Evolutionary conservation across 2,797 vertebrate species (phyloP), one percentile per base, ranked within the genome.

Genomic region (Lagocephalus sceleratus): DNA sequence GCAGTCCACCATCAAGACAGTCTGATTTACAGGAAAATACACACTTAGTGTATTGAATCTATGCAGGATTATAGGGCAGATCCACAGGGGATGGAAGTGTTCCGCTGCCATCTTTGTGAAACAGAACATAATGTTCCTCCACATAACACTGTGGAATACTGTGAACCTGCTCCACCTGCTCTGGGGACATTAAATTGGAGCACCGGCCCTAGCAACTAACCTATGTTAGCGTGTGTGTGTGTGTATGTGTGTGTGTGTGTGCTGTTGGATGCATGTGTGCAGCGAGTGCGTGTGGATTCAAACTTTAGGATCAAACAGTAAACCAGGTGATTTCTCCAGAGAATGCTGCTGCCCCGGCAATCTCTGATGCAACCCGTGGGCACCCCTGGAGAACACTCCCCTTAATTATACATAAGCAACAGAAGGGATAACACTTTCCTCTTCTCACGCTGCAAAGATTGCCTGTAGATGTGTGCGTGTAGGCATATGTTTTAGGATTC

Each of bases 261-360:
- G 17, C 17, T 19, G n/a, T 20, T 54, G 51, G 35, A 43, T 25
- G 15, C 66, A 41, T 58, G 44, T 9, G 51, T 66, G 68, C 56
- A 51, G 63, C 46, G 58, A 62, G 58, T 68, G 67, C 57, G 59
- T 68, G 79, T 73, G 71, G 68, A 75, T 77, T 81, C 29, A 45
- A 66, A 77, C 72, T 73, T 70, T 53, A 63, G 85, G 73, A 76
- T 84, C 75, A 80, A 82, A 74, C 78, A 81, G 68, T 57, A 69
- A 76, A 57, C 78, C 78, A 85, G 85, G 86, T 87, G 76, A 87
- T 87, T 83, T 89, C 86, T 84, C 84, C 60, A 57, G 85, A 76
- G 78, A 71, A 52, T 57, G 56, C 53, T 65, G 68, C 71, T 79
- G 77, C 85, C 79, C 78, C 66, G 73, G 79, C 78, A 84, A 82